phyloP scores from a whole-genome alignment of 1,140 invertebrate genomes.

The Amyelois transitella region DNA sequence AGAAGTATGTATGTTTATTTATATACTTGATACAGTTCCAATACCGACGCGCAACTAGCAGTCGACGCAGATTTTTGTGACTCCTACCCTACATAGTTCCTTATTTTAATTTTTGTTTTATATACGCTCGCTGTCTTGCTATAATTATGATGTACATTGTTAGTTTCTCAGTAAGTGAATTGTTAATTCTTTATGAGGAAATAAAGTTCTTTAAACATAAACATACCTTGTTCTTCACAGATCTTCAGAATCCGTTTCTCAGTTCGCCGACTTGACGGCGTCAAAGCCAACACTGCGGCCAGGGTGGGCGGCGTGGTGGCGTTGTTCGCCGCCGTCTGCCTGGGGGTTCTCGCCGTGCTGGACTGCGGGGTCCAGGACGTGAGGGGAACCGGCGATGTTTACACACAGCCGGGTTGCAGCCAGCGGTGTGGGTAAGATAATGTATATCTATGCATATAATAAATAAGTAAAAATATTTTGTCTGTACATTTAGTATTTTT shows the following conservation, averaged over 20 bases:
- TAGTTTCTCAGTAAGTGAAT: too few species aligned
- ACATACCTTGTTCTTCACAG: constrained; percentile 16
- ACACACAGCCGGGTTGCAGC: constrained; percentile 35
- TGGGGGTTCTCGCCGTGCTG: constrained; percentile 28
- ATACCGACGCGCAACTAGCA: too few species aligned
- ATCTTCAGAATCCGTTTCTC: constrained; percentile 61
- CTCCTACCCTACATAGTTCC: too few species aligned
- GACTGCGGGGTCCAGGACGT: constrained; percentile 28
- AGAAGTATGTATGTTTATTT: too few species aligned
- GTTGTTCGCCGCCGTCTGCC: constrained; percentile 35
- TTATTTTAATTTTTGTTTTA: too few species aligned
- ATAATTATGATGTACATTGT: too few species aligned
- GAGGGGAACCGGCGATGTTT: constrained; percentile 20
- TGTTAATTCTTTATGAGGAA: not conserved
- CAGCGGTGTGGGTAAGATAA: constrained; percentile 34
- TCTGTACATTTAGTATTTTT: too few species aligned
- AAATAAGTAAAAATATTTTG: too few species aligned
- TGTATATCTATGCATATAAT: too few species aligned
- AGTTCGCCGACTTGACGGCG: constrained; percentile 44
- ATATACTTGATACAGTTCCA: too few species aligned
- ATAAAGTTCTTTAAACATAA: not conserved
- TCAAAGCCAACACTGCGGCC: constrained; percentile 47
- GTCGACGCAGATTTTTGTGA: too few species aligned
- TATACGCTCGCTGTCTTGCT: too few species aligned
- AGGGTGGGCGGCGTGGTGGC: constrained; percentile 40